Evolutionary conservation across 2,888 invertebrate species (phyloP).

Genomic region (Ormia ochracea): DNA sequence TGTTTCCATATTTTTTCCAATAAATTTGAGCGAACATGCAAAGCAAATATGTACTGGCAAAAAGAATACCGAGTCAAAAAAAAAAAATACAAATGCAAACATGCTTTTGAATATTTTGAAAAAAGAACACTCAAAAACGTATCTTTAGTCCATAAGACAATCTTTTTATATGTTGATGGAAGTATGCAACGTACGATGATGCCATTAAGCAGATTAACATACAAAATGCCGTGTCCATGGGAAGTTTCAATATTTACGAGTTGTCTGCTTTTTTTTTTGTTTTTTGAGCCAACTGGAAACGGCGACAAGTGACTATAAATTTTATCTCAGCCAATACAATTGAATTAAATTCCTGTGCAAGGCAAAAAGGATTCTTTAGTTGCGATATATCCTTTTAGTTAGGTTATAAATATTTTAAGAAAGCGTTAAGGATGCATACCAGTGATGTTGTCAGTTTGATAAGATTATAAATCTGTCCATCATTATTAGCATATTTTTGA

Average conservation of each 20-base stretch:
- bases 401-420: conserved; percentile 5
- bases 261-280: not conserved
- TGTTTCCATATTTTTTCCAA: not conserved
- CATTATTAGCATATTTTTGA: no score
- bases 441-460: not conserved
- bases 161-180: not conserved
- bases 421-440: not conserved
- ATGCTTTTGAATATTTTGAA: no score
- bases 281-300: conserved; percentile 24
- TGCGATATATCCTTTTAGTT: conserved; percentile 23
- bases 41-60: not conserved
- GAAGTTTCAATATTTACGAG: conserved; percentile 7
- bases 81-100: no score
- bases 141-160: not conserved
- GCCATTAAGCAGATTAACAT: conserved; percentile 64
- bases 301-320: conserved; percentile 53
- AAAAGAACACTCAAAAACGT: no score
- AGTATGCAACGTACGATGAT: conserved; percentile 45
- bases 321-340: conserved; percentile 55
- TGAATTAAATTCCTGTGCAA: conserved; percentile 53
- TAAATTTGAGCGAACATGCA: not conserved
- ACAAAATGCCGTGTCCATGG: conserved; percentile 55
- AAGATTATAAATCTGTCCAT: not conserved
- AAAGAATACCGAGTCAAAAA: no score
- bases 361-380: conserved; percentile 5